Percentiles rank a stretch among this genome's conserved stretches.
phyloP scores from a whole-genome alignment of 2,888 invertebrate genomes.

The Mechanitis messenoides region DNA sequence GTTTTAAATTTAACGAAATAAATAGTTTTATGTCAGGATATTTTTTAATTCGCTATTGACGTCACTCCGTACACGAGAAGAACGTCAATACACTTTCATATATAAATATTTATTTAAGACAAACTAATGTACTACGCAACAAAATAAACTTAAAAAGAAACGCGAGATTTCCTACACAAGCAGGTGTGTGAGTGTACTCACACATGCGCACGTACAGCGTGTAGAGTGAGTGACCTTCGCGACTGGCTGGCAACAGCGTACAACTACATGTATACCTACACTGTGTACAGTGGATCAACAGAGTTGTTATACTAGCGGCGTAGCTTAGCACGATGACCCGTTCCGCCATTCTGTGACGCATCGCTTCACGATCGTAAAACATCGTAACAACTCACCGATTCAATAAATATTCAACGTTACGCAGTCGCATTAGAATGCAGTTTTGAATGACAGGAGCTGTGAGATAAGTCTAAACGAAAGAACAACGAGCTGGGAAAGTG shows the following conservation, averaged over 20 bases:
- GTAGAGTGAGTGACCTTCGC: constrained; percentile 64
- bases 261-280: constrained; percentile 34
- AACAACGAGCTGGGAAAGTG: constrained; percentile 52
- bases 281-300: constrained; percentile 35
- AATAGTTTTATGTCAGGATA: neutral
- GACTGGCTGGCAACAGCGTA: constrained; percentile 60
- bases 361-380: constrained; percentile 41
- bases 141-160: constrained; percentile 16
- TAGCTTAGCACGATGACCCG: constrained; percentile 68
- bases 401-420: constrained; percentile 38
- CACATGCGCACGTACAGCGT: constrained; percentile 25
- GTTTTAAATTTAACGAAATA: neutral
- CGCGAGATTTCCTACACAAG: neutral
- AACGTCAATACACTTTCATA: constrained; percentile 12
- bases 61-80: constrained; percentile 6
- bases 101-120: constrained; percentile 12
- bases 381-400: constrained; percentile 36
- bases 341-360: constrained; percentile 60
- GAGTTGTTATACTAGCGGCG: constrained; percentile 29
- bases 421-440: constrained; percentile 26
- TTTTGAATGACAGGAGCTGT: constrained; percentile 22
- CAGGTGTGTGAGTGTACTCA: neutral
- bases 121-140: constrained; percentile 9
- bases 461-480: constrained; percentile 11
- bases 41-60: constrained; percentile 8